Conservation (phyloP, 2,888 invertebrate species). For the Bugulina stolonifera region DNA sequence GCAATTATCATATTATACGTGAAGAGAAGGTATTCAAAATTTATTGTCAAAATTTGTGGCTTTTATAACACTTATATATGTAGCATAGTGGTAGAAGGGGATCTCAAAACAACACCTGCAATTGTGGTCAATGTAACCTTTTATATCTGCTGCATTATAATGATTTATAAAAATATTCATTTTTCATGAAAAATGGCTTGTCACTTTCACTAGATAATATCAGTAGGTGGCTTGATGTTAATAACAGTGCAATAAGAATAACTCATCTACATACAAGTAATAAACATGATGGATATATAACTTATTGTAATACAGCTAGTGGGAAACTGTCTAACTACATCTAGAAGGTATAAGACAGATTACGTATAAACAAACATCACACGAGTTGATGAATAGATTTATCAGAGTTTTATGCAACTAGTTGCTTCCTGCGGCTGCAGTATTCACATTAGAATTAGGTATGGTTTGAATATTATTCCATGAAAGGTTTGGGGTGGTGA, state of each 20-base stretch:
- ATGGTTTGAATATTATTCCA: too few relatives aligned
- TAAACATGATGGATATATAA: too few relatives aligned
- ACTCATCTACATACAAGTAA: too few relatives aligned
- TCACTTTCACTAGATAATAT: background rate
- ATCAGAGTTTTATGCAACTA: too few relatives aligned
- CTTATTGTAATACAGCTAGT: too few relatives aligned
- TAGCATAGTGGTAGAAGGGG: background rate
- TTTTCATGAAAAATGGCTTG: slow-evolving; percentile 11
- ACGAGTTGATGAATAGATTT: too few relatives aligned
- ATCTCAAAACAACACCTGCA: slow-evolving; percentile 22
- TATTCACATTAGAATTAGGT: too few relatives aligned
- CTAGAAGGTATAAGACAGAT: too few relatives aligned
- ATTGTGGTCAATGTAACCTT: slow-evolving; percentile 9
- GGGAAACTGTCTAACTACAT: too few relatives aligned
- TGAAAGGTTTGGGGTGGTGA: too few relatives aligned
- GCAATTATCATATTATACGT: background rate
- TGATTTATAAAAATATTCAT: slow-evolving; percentile 21
- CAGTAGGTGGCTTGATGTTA: background rate
- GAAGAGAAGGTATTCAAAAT: background rate
- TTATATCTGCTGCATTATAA: slow-evolving; percentile 9
- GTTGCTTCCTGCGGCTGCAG: too few relatives aligned
- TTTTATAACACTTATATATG: slow-evolving; percentile 1
- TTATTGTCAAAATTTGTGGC: slow-evolving; percentile 25
- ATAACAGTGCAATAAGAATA: background rate
- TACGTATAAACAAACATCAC: too few relatives aligned